Percentiles rank a stretch among this genome's conserved stretches.
These are phyloP conservation scores for Lacerta viridis DNA, from an alignment of 2,797 vertebrate species.

Conservation along the genomic window DNA sequence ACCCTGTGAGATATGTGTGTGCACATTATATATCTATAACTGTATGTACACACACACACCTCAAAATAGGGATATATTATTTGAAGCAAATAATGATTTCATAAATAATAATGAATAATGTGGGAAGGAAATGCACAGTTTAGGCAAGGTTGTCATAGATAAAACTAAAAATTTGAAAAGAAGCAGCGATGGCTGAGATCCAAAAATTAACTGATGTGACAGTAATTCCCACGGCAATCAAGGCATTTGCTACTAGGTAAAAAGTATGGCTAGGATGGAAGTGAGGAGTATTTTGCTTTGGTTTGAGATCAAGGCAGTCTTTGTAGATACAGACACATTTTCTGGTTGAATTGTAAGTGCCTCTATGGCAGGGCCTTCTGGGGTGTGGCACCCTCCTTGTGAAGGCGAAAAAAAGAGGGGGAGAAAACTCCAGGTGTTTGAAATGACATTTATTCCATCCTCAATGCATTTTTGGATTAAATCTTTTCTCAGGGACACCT, in stretches of 20 bases:
- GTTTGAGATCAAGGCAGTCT: not conserved
- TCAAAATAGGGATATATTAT: conserved; percentile 63
- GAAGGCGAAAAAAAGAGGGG: not conserved
- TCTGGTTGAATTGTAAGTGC: not conserved
- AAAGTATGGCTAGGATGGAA: not conserved
- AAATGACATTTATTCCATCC: too few relatives aligned
- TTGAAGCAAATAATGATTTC: conserved; percentile 55
- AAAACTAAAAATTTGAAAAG: conserved; percentile 42
- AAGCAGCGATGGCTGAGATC: conserved; percentile 1
- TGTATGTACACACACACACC: not conserved
- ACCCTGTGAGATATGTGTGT: conserved; percentile 38
- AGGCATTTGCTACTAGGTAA: not conserved
- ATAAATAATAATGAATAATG: conserved; percentile 73
- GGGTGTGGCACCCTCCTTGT: not conserved
- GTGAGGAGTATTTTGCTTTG: not conserved
- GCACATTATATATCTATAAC: not conserved
- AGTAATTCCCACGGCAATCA: not conserved
- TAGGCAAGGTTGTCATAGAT: conserved; percentile 41
- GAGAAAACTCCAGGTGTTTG: too few relatives aligned
- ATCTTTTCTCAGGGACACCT: too few relatives aligned
- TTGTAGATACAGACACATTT: not conserved
- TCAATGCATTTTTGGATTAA: too few relatives aligned
- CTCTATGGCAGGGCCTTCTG: not conserved
- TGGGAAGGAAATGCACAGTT: conserved; percentile 38
- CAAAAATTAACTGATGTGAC: not conserved